Evolutionary conservation across 2,113 vertebrate genomes (phyloP).

Genomic region (Cisticola juncidis): DNA sequence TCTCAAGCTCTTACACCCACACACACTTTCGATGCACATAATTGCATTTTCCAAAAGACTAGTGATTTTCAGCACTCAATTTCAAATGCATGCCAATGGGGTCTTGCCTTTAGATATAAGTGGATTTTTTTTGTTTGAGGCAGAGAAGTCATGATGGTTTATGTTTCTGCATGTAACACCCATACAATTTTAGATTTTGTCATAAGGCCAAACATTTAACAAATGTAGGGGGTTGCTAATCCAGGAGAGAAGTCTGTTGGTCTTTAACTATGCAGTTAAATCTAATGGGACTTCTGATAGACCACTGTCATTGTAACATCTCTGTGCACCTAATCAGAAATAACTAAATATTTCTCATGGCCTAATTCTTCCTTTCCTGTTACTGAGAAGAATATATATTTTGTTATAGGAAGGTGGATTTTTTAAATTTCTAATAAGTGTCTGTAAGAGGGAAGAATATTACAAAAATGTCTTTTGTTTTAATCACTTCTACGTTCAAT

Average conservation of each 20-base stretch:
- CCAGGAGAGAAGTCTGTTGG: background rate
- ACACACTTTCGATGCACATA: background rate
- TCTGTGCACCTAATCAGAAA: background rate
- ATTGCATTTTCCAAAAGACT: conserved; percentile 26
- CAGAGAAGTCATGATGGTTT: background rate
- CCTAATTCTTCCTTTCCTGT: background rate
- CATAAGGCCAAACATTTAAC: background rate
- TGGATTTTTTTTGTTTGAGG: conserved; percentile 10
- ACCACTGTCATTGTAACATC: background rate
- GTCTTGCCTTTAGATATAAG: background rate
- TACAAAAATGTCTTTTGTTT: background rate
- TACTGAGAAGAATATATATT: background rate
- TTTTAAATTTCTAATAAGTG: background rate
- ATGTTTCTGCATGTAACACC: background rate
- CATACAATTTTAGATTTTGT: background rate
- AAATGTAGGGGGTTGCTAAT: background rate
- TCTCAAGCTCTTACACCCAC: conserved; percentile 17
- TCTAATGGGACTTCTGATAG: background rate
- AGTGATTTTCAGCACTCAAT: background rate
- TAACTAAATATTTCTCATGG: background rate
- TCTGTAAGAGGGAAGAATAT: background rate
- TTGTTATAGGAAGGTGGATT: background rate
- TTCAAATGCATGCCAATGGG: background rate
- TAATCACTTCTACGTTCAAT: background rate
- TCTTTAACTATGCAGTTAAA: background rate